Evolutionary conservation across 2,797 vertebrate species (phyloP).

Genomic region (Emys orbicularis): DNA sequence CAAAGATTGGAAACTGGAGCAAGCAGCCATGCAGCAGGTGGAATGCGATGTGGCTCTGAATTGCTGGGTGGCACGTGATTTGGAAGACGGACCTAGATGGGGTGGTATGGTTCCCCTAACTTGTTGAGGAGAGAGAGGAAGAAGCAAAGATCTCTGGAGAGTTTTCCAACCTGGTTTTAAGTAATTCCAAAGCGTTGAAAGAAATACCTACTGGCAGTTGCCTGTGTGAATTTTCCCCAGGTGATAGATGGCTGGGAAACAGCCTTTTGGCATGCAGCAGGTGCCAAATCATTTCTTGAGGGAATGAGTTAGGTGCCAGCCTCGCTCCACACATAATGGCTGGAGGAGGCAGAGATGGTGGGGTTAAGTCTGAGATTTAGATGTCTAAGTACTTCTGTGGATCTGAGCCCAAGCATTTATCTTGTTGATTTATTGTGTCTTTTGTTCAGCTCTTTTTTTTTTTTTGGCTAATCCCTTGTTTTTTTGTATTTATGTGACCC

Average conservation of each 20-base stretch:
- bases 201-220: neutral
- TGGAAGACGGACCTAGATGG: neutral
- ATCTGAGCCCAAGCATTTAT: neutral
- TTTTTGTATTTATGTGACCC: neutral
- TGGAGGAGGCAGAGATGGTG: neutral
- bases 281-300: neutral
- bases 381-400: neutral
- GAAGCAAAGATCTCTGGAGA: neutral
- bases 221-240: neutral
- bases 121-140: neutral
- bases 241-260: neutral
- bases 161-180: neutral
- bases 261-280: neutral
- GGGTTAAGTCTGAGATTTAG: neutral
- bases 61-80: rapidly evolving
- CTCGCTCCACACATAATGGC: neutral
- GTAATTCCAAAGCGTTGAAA: neutral
- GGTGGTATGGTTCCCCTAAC: rapidly evolving
- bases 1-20: rapidly evolving
- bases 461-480: neutral
- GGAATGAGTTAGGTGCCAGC: neutral
- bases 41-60: neutral
- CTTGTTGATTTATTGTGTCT: neutral
- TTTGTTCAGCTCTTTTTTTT: neutral
- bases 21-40: neutral